Evolutionary conservation across 2,797 vertebrate genomes (phyloP).

Genomic region (Sandelia bainsii): DNA sequence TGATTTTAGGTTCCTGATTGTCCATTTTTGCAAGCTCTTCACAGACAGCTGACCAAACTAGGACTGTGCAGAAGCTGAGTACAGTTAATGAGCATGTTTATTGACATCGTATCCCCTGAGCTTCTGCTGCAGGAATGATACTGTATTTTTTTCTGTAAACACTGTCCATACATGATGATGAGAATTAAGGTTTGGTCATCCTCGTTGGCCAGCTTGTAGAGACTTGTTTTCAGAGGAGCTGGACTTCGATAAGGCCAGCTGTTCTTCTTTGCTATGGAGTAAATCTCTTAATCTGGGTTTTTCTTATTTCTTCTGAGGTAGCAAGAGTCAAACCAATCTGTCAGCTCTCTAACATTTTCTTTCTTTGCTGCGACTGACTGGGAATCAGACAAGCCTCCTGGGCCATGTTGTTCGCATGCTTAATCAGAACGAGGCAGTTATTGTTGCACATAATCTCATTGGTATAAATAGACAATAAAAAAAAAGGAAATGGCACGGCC

Average conservation of each 20-base stretch:
- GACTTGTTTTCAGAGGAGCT: conserved; percentile 7
- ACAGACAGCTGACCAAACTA: conserved; percentile 65
- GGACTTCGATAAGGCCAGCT: conserved; percentile 44
- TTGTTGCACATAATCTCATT: conserved; percentile 80
- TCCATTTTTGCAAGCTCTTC: conserved; percentile 62
- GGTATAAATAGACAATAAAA: conserved; percentile 81
- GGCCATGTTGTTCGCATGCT: conserved; percentile 65
- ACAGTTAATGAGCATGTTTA: conserved; percentile 64
- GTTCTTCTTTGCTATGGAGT: conserved; percentile 24
- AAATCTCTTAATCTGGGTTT: conserved; percentile 24
- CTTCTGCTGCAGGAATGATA: conserved; percentile 34
- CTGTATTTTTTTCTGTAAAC: conserved; percentile 39
- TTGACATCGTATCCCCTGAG: conserved; percentile 50
- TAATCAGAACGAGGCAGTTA: conserved; percentile 75
- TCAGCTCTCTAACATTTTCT: conserved; percentile 51
- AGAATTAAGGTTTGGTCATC: conserved; percentile 33
- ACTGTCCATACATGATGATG: conserved; percentile 15
- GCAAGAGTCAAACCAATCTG: conserved; percentile 50
- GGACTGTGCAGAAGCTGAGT: conserved; percentile 40
- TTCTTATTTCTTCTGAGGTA: conserved; percentile 44
- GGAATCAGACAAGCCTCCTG: conserved; percentile 63
- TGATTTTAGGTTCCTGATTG: conserved; percentile 68
- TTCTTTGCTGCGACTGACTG: conserved; percentile 43
- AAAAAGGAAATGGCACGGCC: conserved; percentile 72
- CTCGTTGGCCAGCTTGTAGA: conserved; percentile 18